Base-by-base conservation (phyloP, 2,888 invertebrate species). In the Cantharis lateralis region DNA sequence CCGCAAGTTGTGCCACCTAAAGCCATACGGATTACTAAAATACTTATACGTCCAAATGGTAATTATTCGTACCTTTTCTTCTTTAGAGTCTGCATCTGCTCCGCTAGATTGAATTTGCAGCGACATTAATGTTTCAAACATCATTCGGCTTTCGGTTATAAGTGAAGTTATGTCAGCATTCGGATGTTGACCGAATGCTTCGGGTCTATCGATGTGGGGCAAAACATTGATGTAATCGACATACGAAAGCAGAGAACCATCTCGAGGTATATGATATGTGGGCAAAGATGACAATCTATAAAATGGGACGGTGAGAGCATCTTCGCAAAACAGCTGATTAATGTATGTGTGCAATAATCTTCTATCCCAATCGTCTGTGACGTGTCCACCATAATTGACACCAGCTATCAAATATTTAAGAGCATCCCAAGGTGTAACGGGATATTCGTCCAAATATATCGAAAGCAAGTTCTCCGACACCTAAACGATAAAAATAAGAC, bases 161-260 rank as follows among this genome's bases (percentile, higher is more conserved):
- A 95, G 91, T 0, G 95, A 95, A 4, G 95, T 93, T 80, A 97
- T 96, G 86, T 97, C 97, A 0, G 96, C 96, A 82, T 97, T 96
- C 2, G 95, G 92, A 88, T 97, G 96, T 85, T 97, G 96, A 0
- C 97, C 97, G 83, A 97, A 95, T 0, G 94, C 95, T 89, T 96
- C 96, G 0, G 97, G 96, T 81, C 93, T 93, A 87, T 97, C 97
- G 73, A 92, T 89, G 70, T 89, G 92, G 2, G 97, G 97, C 83
- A 96, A 88, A 85, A 95, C 90, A 81, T 93, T 92, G 80, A 96
- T 92, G 87, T 94, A 95, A 87, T 96, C 96, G 70, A 92, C 91
- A 88, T 96, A 96, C 5, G 94, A 94, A 83, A 94, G 92, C 76
- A 96, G 87, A 76, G 94, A 93, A 68, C 96, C 96, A 86, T 96